Conservation (phyloP, 2,888 invertebrate species). For the Dendrolimus pini region DNA sequence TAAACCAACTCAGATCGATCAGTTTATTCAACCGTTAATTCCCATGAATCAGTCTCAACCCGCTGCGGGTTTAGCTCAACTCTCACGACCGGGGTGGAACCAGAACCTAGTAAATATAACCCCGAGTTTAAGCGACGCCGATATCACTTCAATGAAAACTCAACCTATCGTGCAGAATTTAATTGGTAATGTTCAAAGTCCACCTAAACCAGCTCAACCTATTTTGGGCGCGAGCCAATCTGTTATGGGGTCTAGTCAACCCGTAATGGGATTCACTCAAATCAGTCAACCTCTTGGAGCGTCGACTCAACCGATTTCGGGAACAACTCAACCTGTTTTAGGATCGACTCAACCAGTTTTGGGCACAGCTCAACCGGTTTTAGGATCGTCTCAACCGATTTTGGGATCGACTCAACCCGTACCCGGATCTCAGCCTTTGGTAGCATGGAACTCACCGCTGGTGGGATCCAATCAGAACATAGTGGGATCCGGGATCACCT, state of each 20-base stretch:
- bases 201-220: conserved; percentile 7
- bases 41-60: conserved; percentile 25
- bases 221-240: conserved; percentile 12
- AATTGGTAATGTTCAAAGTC: conserved; percentile 1
- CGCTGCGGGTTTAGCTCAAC: neutral
- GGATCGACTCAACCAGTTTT: conserved; percentile 15
- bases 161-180: conserved; percentile 13
- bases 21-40: conserved; percentile 26
- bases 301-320: conserved; percentile 10
- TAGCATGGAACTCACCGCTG: too few species aligned
- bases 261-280: conserved; percentile 15
- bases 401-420: neutral
- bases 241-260: conserved; percentile 16
- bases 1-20: conserved; percentile 26
- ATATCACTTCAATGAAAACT: conserved; percentile 30
- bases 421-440: neutral
- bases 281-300: conserved; percentile 12
- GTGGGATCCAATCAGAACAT: too few species aligned
- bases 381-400: neutral
- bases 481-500: neutral
- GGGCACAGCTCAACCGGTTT: neutral
- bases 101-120: conserved; percentile 25
- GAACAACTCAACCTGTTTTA: conserved; percentile 6
- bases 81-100: neutral
- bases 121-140: conserved; percentile 2